These are phyloP conservation scores for Priapulus caudatus DNA, from an alignment of 2,888 invertebrate genomes.

Conservation along the genomic window DNA sequence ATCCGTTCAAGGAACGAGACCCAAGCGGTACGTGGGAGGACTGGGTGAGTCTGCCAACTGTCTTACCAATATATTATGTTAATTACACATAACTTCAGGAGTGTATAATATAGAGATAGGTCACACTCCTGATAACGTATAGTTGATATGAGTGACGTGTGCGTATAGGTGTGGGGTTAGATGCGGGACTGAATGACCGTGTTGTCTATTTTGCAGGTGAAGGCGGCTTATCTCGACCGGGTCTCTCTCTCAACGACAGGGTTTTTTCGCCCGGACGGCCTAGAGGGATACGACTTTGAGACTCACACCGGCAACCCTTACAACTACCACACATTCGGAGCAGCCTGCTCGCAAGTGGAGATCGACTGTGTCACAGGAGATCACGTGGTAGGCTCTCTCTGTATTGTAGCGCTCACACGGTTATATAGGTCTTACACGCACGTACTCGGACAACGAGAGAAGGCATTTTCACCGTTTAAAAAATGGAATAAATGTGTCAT, in stretches of 20 bases:
- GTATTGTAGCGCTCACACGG: too few species aligned
- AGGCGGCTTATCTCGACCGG: slow-evolving; percentile 59
- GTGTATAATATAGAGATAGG: too few species aligned
- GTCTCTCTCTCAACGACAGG: slow-evolving; percentile 70
- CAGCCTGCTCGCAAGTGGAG: slow-evolving; percentile 75
- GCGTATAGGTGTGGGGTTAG: too few species aligned
- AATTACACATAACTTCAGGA: too few species aligned
- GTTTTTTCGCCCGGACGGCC: slow-evolving; percentile 44
- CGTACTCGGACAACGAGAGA: too few species aligned
- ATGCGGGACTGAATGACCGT: too few species aligned
- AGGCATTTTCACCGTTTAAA: too few species aligned
- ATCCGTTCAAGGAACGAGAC: slow-evolving; percentile 58
- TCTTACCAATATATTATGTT: neutral
- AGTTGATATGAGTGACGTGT: too few species aligned
- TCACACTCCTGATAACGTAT: too few species aligned
- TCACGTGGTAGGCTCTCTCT: slow-evolving; percentile 50
- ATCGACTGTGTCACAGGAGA: slow-evolving; percentile 88
- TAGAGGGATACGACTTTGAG: neutral
- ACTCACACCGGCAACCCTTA: slow-evolving; percentile 56
- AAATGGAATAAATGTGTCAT: too few species aligned
- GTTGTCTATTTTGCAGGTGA: too few species aligned
- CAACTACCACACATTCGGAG: slow-evolving; percentile 75
- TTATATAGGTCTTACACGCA: too few species aligned
- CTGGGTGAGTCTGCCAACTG: slow-evolving; percentile 45
- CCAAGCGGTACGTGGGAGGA: slow-evolving; percentile 71